Evolutionary conservation across 2,888 invertebrate species (phyloP).

Genomic region (Drosophila cracens): DNA sequence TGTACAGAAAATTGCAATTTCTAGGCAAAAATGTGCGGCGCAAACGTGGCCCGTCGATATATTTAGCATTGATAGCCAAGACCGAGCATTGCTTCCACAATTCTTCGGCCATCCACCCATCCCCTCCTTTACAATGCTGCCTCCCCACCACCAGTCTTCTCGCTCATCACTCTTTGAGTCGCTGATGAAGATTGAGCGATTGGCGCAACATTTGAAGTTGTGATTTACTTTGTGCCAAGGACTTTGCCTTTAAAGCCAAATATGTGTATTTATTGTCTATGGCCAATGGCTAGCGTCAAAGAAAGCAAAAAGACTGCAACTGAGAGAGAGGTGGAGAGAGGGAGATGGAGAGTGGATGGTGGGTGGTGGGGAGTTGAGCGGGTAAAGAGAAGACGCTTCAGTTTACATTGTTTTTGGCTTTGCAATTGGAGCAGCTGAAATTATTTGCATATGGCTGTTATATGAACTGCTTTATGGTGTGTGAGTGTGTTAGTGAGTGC

Average conservation of each 20-base stretch:
- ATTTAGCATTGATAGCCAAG: constrained; percentile 16
- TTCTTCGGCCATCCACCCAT: not conserved
- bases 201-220: constrained; percentile 41
- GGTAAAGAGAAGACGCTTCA: constrained; percentile 1
- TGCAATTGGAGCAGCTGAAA: constrained; percentile 66
- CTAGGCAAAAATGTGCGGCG: constrained; percentile 37
- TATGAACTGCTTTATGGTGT: constrained; percentile 3
- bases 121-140: too few species aligned
- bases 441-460: constrained; percentile 72
- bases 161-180: constrained; percentile 9
- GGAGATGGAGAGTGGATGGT: not conserved
- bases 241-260: constrained; percentile 69
- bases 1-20: constrained; percentile 47
- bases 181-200: constrained; percentile 73
- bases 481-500: not conserved
- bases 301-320: not conserved
- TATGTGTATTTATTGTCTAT: constrained; percentile 53
- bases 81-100: not conserved
- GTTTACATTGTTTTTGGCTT: constrained; percentile 53
- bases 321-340: not conserved
- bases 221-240: constrained; percentile 61
- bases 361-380: not conserved
- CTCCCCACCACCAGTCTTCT: not conserved
- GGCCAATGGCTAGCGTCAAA: constrained; percentile 40
- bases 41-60: constrained; percentile 29